A percentile compares a stretch with the other conserved stretches of the same genome.
Evolutionary conservation across 2,888 invertebrate genomes (phyloP).

Genomic region (Trichacis sp.): DNA sequence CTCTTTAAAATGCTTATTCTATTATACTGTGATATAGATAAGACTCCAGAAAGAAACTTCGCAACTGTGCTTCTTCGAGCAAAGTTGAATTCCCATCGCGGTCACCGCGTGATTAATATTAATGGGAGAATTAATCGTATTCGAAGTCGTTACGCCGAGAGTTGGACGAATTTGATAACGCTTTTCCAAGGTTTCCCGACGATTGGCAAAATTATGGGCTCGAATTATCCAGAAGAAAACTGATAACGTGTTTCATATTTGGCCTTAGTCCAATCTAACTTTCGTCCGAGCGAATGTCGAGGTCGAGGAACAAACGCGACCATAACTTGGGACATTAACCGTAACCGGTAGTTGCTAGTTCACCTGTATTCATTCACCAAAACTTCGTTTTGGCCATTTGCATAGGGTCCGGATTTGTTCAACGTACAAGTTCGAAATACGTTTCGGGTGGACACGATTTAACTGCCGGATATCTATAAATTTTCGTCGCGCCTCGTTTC

Average conservation of each 20-base stretch:
- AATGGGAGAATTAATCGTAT: background rate
- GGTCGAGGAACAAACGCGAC: constrained; percentile 13
- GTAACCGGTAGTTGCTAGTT: constrained; percentile 12
- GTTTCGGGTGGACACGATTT: constrained; percentile 7
- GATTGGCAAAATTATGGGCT: constrained; percentile 9
- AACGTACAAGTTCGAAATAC: constrained; percentile 18
- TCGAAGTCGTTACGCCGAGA: too few species aligned
- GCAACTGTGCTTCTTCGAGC: background rate
- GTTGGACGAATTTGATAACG: too few species aligned
- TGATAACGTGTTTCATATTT: constrained; percentile 34
- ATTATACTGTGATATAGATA: too few species aligned
- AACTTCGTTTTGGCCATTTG: constrained; percentile 26
- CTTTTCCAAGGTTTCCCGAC: too few species aligned
- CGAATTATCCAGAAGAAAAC: constrained; percentile 30
- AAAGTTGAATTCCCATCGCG: background rate
- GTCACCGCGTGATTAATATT: background rate
- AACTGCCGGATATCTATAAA: constrained; percentile 7
- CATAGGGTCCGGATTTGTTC: constrained; percentile 18
- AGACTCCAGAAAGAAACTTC: background rate
- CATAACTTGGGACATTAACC: constrained; percentile 11
- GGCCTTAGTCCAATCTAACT: constrained; percentile 32
- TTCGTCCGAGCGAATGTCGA: constrained; percentile 27
- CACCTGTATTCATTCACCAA: background rate
- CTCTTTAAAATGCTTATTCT: too few species aligned
- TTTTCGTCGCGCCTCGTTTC: background rate